Conservation (phyloP, 2,113 vertebrate genomes). For the Paratilapia polleni region DNA sequence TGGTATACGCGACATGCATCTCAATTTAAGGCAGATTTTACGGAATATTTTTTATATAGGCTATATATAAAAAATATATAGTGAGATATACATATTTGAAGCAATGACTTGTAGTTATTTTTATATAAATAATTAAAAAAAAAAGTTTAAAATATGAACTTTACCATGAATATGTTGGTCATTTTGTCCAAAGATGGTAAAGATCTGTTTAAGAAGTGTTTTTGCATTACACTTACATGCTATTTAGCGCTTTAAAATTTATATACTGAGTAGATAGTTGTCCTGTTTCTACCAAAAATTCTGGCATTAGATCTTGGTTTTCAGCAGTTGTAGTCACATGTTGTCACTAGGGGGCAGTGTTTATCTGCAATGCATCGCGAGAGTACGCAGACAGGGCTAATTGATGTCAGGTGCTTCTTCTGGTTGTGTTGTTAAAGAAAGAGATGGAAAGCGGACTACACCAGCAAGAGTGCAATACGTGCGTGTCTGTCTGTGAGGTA, state of each 20-base stretch:
- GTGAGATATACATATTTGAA: too few species aligned
- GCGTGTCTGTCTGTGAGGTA: not conserved
- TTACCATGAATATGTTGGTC: not conserved
- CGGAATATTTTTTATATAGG: too few species aligned
- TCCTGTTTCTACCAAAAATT: not conserved
- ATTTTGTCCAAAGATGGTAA: not conserved
- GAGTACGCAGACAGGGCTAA: conserved; percentile 44
- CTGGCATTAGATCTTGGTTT: not conserved
- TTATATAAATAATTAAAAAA: not conserved
- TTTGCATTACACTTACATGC: not conserved
- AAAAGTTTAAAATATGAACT: too few species aligned
- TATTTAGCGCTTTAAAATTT: not conserved
- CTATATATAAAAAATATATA: too few species aligned
- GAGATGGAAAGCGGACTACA: conserved; percentile 24
- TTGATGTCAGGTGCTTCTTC: conserved; percentile 58
- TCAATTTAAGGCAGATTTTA: not conserved
- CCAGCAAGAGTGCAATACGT: conserved; percentile 2
- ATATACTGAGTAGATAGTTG: not conserved
- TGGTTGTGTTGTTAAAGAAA: not conserved
- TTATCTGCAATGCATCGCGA: conserved; percentile 72
- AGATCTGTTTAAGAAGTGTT: not conserved
- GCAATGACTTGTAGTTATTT: too few species aligned
- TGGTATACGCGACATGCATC: not conserved
- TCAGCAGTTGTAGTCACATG: not conserved
- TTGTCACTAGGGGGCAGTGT: conserved; percentile 82